A percentile compares a stretch with the other conserved stretches of the same genome.
Evolutionary conservation across 2,797 vertebrate genomes (phyloP).

Genomic region (Delichon dasypus): DNA sequence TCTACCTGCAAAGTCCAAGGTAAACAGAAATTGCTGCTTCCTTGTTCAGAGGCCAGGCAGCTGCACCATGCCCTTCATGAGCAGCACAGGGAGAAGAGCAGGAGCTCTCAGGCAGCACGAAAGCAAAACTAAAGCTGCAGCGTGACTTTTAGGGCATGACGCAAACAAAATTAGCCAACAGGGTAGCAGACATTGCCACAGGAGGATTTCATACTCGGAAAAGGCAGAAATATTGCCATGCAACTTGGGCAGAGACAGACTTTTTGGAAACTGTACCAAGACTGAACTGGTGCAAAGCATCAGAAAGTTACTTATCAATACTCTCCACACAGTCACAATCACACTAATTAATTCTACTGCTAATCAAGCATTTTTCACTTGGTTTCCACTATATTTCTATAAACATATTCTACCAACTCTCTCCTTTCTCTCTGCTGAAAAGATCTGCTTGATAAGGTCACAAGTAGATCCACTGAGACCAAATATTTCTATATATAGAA

Average conservation of each 20-base stretch:
- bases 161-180: neutral
- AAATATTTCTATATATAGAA: constrained; percentile 60
- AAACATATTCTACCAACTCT: neutral
- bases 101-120: neutral
- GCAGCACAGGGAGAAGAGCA: neutral
- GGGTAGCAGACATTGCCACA: neutral
- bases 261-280: neutral
- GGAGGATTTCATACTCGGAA: neutral
- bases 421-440: neutral
- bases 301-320: neutral
- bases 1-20: neutral
- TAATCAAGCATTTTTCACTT: neutral
- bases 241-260: neutral
- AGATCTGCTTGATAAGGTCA: constrained; percentile 25
- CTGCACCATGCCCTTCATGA: neutral
- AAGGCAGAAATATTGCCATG: neutral
- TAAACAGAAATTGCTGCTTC: neutral
- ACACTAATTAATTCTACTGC: neutral
- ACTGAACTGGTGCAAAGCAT: neutral
- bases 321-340: neutral
- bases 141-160: neutral
- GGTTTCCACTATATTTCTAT: neutral
- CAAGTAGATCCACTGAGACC: neutral
- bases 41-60: neutral
- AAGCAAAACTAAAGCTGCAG: neutral